Evolutionary conservation across 2,113 vertebrate species (phyloP), one percentile per base, ranked within the genome.

Genomic region (Notothenia rossii): DNA sequence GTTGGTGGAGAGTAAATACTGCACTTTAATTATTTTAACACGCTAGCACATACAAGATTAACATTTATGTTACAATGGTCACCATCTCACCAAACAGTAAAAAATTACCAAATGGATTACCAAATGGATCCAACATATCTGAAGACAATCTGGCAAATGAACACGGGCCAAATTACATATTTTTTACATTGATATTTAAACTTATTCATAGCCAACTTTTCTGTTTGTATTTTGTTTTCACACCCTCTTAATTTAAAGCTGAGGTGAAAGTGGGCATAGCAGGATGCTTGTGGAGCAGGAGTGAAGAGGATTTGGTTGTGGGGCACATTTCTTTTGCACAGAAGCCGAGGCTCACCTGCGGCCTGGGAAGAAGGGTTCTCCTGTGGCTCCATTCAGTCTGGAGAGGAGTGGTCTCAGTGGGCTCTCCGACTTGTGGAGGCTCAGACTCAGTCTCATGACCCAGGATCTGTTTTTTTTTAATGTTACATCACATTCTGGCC

Each of bases 331-430:
- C 4, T 62, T 6, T 10, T 25, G 17, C 29, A 6, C 46, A 71
- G 46, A 22, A 22, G 45, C 55, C 51, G 49, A 45, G 1, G 9
- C 12, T 66, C 58, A 48, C 56, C 15, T 68, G 43, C 13, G 59
- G 36, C 10, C 17, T 29, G 29, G 4, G 29, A 29, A 29, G 29
- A 29, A 29, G 29, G 3, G 29, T 29, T 29, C 29, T 29, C 3
- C 29, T 29, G 29, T 3, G 29, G 29, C 29, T 29, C 29, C 22
- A 17, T 67, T 73, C 49, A 64, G n/a, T 15, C 46, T 43, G 11
- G 20, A 72, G 68, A 62, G 29, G 45, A 75, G 59, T 45, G 49
- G 53, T 61, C 62, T 81, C 61, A 56, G 12, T 67, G 68, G 49
- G 45, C 22, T 72, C 61, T 5, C 11, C 50, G 46, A 64, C 58